Percentiles rank a stretch among this genome's conserved stretches.
These are phyloP conservation scores for Trichogramma pretiosum DNA, from an alignment of 1,140 invertebrate species.

Conservation along the genomic window DNA sequence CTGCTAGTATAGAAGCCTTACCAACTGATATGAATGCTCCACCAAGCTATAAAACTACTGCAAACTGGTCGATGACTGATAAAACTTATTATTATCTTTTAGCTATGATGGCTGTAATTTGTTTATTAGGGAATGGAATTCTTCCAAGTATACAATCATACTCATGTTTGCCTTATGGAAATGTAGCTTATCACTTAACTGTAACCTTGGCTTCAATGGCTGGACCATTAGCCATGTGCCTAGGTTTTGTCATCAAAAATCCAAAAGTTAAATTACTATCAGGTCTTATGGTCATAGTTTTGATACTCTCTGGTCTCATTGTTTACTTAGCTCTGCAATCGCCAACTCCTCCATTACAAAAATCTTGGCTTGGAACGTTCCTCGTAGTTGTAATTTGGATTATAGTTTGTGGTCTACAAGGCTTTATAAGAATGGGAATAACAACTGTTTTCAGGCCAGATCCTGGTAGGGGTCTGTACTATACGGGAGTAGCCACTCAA, in stretches of 20 bases:
- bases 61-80: conserved; percentile 37
- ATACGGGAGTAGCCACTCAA: conserved; percentile 70
- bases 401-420: conserved; percentile 56
- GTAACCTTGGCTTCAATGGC: conserved; percentile 75
- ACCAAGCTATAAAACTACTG: conserved; percentile 36
- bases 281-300: conserved; percentile 45
- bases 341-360: conserved; percentile 62
- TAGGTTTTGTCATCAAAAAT: conserved; percentile 65
- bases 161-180: conserved; percentile 81
- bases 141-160: conserved; percentile 80
- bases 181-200: conserved; percentile 70
- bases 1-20: conserved; percentile 33
- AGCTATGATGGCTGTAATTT: conserved; percentile 49
- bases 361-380: conserved; percentile 49
- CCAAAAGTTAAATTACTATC: conserved; percentile 51
- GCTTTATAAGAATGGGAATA: conserved; percentile 75
- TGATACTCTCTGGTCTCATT: conserved; percentile 56
- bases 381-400: conserved; percentile 66
- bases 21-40: conserved; percentile 38
- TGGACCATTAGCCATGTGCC: conserved; percentile 72
- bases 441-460: conserved; percentile 57
- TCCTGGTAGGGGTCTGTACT: conserved; percentile 55
- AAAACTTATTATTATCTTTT: conserved; percentile 46
- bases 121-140: conserved; percentile 66
- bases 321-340: conserved; percentile 63